Conservation (phyloP, 2,888 invertebrate genomes). For the Drosophila melanosoma region DNA sequence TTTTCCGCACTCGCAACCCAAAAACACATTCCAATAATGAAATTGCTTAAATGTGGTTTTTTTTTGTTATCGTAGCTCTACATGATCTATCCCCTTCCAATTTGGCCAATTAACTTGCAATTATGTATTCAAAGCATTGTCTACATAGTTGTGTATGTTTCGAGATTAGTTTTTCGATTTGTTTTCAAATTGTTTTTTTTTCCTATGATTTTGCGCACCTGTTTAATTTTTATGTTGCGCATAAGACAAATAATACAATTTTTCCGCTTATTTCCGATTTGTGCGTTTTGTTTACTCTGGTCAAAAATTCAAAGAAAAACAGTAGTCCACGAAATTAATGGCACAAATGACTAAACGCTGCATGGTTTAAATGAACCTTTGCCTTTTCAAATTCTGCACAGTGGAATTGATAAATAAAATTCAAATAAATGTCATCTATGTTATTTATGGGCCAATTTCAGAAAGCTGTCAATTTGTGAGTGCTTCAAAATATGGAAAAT, state of each 20-base stretch:
- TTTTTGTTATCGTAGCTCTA: constrained; percentile 7
- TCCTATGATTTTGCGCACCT: constrained; percentile 10
- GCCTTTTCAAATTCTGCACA: constrained; percentile 21
- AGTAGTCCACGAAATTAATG: constrained; percentile 14
- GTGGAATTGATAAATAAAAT: constrained; percentile 4
- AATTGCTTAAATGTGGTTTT: constrained; percentile 30
- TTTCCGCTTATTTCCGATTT: constrained; percentile 58
- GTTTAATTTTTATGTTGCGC: constrained; percentile 59
- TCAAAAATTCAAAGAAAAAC: constrained; percentile 26
- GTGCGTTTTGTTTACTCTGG: constrained; percentile 45
- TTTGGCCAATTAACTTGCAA: constrained; percentile 41
- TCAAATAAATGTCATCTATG: background rate
- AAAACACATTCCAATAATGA: constrained; percentile 38
- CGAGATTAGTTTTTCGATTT: constrained; percentile 30
- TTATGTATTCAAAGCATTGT: constrained; percentile 41
- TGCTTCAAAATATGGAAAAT: background rate
- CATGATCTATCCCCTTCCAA: constrained; percentile 29
- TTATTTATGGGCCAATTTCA: background rate
- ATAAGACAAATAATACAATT: constrained; percentile 48
- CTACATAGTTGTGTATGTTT: constrained; percentile 17
- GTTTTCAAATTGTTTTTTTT: constrained; percentile 35
- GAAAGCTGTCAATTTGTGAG: constrained; percentile 1
- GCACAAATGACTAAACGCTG: constrained; percentile 35
- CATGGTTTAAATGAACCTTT: constrained; percentile 31
- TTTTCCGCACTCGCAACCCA: constrained; percentile 30